Evolutionary conservation across 92 coral and sea anemone genomes (phyloP), one percentile per base, ranked within the genome.

Genomic region (Pocillopora meandrina): DNA sequence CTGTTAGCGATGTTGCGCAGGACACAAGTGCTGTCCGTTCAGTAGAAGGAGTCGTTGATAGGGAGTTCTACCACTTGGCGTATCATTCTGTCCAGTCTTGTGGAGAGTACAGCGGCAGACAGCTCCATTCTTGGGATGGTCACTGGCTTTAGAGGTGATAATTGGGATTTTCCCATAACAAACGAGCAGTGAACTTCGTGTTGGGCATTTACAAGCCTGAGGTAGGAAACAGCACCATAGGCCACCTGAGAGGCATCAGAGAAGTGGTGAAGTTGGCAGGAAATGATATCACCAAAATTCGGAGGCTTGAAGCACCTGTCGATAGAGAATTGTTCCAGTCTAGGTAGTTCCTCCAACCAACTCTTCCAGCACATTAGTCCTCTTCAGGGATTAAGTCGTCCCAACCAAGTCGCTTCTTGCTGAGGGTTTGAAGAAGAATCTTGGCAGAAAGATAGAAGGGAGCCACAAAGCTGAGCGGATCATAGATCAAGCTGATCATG

Each of bases 91-190:
- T 57, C 47, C 9, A 79, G 58, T 47, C 84, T 42, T 59, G 61
- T 65, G 69, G 72, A 67, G 56, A 79, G 84, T 26, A 65, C 74
- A 17, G 84, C 63, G 5, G 84, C 74, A 13, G 74, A 49, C 20
- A 79, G 74, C 2, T 79, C 84, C 61, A 79, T 42, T 19, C 84
- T 67, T 15, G 84, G 84, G 7, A 79, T 79, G 49, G 84, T 79
- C 17, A 34, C 59, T 65, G 61, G 72, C 74, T 79, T 63, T 2
- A 71, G 56, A 2, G 75, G 75, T 15, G 55, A 33, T 33, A 71
- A 23, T 1, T 55, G 19, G 10, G 75, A 71, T 17, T 71, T 71
- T 31, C 75, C 55, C 75, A 71, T 71, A 3, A 71, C 56, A 7
- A 71, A 71, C 1, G 55, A 31, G 9, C 55, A 31, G 14, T 71